Base-by-base conservation (phyloP, 2,888 invertebrate genomes). In the Hyalella azteca region DNA sequence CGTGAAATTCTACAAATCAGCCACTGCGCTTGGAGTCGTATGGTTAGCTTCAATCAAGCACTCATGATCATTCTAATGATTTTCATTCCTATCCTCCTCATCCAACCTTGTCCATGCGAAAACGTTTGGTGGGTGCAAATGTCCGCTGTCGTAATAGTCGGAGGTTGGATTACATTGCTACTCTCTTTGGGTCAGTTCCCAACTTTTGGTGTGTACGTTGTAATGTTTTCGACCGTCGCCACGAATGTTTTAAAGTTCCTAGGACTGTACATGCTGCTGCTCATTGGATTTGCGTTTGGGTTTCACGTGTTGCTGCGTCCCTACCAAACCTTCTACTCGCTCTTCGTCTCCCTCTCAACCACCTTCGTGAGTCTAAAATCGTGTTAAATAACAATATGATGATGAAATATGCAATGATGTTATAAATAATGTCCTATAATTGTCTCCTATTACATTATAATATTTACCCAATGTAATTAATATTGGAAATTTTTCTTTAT, bases 151-250 rank as follows among this genome's bases (percentile, higher is more conserved):
- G 93, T 93, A 0, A 92, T 95, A 86, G 92, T 95, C 82, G 89
- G 94, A 77, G 92, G 93, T 50, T 95, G 95, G 95, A 87, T 94
- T 9, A 94, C 95, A 86, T 88, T 94, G 26, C 94, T 95, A 94
- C 93, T 94, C 91, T 91, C 94, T 36, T 92, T 95, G n/a, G 94
- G 94, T 39, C 89, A 94, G 81, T 95, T 95, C 88, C 95, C 95
- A 48, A 93, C 93, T 85, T 95, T 95, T 86, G 95, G 95, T 0
- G 89, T 95, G 3, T 95, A 95, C 87, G 93, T 95, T 29, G 94
- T 95, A 88, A 95, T 95, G 94, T 94, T 95, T 87, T 93, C 94
- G 1, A 93, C 93, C 86, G 92, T 95, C 79, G 92, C 76, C 26
- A 78, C 40, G 32, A 83, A 81, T 40, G 83, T 83, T 15, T 76